Base-by-base conservation (phyloP, 1,140 invertebrate species). In the Bombus confusus region DNA sequence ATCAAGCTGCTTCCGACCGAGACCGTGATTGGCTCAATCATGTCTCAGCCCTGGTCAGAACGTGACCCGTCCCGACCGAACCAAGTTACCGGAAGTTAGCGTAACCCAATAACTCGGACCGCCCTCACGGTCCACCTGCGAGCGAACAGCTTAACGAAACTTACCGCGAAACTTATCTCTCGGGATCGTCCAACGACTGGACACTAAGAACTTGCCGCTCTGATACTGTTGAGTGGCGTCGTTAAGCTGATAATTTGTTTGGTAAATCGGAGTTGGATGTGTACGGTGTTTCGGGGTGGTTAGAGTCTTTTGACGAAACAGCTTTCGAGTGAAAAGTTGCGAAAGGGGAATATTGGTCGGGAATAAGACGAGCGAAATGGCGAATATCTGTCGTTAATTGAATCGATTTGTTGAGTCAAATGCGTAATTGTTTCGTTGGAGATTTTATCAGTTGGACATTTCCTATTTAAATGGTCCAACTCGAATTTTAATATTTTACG, bases 51-150 rank as follows among this genome's bases (percentile, higher is more conserved):
- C 34, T 12, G 43, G 18, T 18, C 25, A 10, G 72, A 73, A 86
- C 84, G 84, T 86, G 84, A 86, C 78, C 41, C 37, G 69, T 69
- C 22, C 43, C 34, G 31, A 68, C 71, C 59, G 82, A 85, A 59
- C 75, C 47, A 84, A 85, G 76, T 87, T 87, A 87, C 34, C 47
- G 62, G 52, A 91, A 91, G 88, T 91, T 91, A 85, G 72, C 83
- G 83, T 91, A 88, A 88, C 86, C 84, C 80, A 85, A 89, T 91
- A 91, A 88, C 86, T 72, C 28, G 34, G 10, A 12, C 37, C 57
- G 15, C 13, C 72, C 31, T 9, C 22, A 10, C 12, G 37, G 39
- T 73, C 43, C 34, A 72, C 18, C 78, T 34, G 57, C 69, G 79
- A 52, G 74, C n/a, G 57, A 31, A 83, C 31, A 47, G 25, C 31